Base-by-base conservation (phyloP, 2,797 vertebrate species). In the Danio choprae region DNA sequence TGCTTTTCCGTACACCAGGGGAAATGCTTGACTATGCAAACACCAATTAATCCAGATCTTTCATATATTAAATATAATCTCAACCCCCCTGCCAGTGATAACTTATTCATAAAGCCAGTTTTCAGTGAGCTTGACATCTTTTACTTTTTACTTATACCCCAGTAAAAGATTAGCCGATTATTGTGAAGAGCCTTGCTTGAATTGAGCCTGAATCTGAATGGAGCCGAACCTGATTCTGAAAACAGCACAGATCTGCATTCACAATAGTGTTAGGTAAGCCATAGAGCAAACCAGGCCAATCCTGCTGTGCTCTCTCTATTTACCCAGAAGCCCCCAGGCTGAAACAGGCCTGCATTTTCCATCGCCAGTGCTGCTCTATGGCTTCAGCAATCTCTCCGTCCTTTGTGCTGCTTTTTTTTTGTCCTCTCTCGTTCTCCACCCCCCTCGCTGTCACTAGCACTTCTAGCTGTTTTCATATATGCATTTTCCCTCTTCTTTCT, bases 221-320 rank as follows among this genome's bases (percentile, higher is more conserved):
- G 77, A 48, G 22, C 48, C 50, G 65, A 48, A 46, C 43, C 50
- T 58, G 75, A 46, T 55, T 44, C 62, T 29, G 38, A 65, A 69
- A 68, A 71, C 22, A 7, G 20, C 0, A 18, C 55, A 48, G 51
- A 40, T 65, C 78, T 71, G 56, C 65, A 63, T 71, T 70, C 48
- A 62, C 20, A 81, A 71, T 71, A 43, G 65, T 4, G 7, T 77
- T 62, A 70, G 40, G 58, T 70, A 71, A 64, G 67, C 50, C 67
- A 70, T 59, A 46, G 53, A 59, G 71, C 58, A 79, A 71, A 72
- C 80, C 74, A 77, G 80, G 80, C 51, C 80, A 81, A 63, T 56
- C 67, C 48, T 58, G 67, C 46, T 65, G 65, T 38, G 62, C 71
- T 74, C 43, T 74, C 55, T 62, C 29, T 62, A 16, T 70, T 70